Base-by-base conservation (phyloP, 2,888 invertebrate genomes). In the Leptopilina myrica region DNA sequence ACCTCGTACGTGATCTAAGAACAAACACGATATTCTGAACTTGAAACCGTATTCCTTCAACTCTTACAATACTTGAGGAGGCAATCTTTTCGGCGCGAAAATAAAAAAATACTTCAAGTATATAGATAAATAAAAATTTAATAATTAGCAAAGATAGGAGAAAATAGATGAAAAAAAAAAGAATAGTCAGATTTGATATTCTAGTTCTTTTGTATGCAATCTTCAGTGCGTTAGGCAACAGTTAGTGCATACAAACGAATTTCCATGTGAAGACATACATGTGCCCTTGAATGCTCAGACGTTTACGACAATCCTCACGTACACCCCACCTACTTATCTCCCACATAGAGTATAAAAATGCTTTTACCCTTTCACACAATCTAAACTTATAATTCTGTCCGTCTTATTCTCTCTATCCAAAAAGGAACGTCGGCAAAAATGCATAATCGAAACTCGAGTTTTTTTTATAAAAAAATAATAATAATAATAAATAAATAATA, bases 291-390 rank as follows among this genome's bases (percentile, higher is more conserved):
- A 88, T 90, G 89, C 90, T 89, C 89, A 87, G 88, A 91, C 91
- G 90, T 90, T 91, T 90, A 91, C 90, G 91, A 91, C 88, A 87
- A 91, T 89, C 89, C 89, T 89, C 76, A 78, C 75, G 77, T 77
- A 78, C 83, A 80, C 83, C 81, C 81, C 79, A 81, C 83, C 86
- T 84, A 85, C 84, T 83, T 84, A 82, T 86, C 85, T 82, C 77
- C 80, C 82, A 81, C 81, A 79, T 15, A 77, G 76, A 77, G 80
- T 83, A 43, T 84, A 84, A 84, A 81, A 84, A 84, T 85, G 79
- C 84, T 83, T 82, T 81, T 76, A 83, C 83, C 73, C 83, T 82
- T 79, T 73, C 80, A 20, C 76, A 43, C 69, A 66, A 66, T 69
- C 59, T 65, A 12, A n/a, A 33, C 33, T 73, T 49, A 66, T 56